phyloP scores from a whole-genome alignment of 2,113 vertebrate species.

The Phasianus colchicus region DNA sequence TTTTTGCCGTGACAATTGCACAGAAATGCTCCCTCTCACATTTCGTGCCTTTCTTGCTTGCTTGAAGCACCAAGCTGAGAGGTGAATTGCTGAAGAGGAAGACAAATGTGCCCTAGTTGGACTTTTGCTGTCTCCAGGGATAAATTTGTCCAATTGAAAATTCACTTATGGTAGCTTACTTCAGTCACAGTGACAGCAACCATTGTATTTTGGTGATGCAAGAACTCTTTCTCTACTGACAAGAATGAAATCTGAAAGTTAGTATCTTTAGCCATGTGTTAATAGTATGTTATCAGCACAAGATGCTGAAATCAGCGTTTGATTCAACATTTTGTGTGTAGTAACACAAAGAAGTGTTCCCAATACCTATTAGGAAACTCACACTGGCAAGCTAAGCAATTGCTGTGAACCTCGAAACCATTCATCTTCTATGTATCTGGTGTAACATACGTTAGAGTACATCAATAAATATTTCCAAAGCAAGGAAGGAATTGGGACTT shows the following conservation, averaged over 20 bases:
- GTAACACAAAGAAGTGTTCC: not conserved
- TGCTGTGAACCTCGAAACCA: not conserved
- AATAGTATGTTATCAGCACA: not conserved
- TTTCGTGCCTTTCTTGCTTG: not conserved
- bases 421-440: not conserved
- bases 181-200: slow-evolving; percentile 64
- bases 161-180: slow-evolving; percentile 40
- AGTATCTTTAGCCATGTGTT: not conserved
- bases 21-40: not conserved
- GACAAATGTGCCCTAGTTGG: slow-evolving; percentile 46
- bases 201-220: slow-evolving; percentile 37
- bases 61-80: slow-evolving; percentile 1
- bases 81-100: slow-evolving; percentile 18
- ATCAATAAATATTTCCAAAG: not conserved
- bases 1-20: not conserved
- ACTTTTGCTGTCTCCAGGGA: slow-evolving; percentile 43
- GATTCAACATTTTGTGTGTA: not conserved
- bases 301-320: slow-evolving; percentile 25
- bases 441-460: not conserved
- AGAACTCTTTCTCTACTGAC: not conserved
- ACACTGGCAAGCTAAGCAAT: not conserved
- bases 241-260: slow-evolving; percentile 30
- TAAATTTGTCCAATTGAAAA: slow-evolving; percentile 68
- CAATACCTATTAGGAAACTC: not conserved
- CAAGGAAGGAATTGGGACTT: not conserved